Percentiles rank a stretch among this genome's conserved stretches.
These are phyloP conservation scores for Oncorhynchus keta DNA, from an alignment of 2,113 vertebrate genomes.

Conservation along the genomic window DNA sequence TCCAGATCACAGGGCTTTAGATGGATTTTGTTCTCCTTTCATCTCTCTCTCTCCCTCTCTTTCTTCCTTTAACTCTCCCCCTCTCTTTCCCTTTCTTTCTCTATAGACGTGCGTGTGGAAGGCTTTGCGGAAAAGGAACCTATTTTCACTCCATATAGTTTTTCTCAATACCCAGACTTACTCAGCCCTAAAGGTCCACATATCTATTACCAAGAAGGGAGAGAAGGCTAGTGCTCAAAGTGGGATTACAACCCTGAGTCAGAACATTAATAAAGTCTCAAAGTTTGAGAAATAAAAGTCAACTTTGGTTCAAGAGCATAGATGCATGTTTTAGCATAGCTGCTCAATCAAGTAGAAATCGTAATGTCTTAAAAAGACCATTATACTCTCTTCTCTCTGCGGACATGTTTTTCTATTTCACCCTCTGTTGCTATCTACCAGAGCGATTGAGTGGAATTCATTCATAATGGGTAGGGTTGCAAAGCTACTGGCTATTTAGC, in stretches of 20 bases:
- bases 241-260: not conserved
- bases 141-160: not conserved
- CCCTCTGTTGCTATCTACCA: not conserved
- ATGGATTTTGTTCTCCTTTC: not conserved
- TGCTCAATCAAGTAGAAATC: too few relatives aligned
- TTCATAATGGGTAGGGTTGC: not conserved
- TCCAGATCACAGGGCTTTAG: not conserved
- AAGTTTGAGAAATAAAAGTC: not conserved
- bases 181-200: not conserved
- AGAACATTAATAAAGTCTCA: not conserved
- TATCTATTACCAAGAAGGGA: not conserved
- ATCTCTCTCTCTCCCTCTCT: not conserved
- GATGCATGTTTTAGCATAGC: too few relatives aligned
- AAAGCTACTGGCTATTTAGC: too few relatives aligned
- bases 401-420: too few relatives aligned
- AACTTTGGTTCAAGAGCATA: not conserved
- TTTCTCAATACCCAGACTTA: not conserved
- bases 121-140: not conserved
- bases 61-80: not conserved
- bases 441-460: not conserved
- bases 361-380: too few relatives aligned
- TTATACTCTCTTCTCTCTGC: not conserved
- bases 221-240: not conserved
- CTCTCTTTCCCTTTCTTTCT: slow-evolving; percentile 10
- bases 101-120: not conserved